Conservation (phyloP, 2,113 vertebrate species). For the Panurus biarmicus region DNA sequence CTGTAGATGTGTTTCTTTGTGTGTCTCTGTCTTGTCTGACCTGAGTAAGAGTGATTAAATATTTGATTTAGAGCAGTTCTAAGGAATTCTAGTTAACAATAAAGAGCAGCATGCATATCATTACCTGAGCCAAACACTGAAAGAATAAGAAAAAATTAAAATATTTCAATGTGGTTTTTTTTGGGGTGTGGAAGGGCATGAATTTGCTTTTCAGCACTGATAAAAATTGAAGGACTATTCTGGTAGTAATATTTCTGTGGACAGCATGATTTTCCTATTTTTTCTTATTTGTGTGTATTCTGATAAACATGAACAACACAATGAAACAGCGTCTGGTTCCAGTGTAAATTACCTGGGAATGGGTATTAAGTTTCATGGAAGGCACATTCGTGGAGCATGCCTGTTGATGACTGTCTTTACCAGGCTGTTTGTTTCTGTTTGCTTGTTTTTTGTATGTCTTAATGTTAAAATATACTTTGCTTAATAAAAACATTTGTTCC, state of each 20-base stretch:
- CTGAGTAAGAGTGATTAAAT: background rate
- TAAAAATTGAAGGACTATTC: background rate
- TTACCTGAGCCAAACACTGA: background rate
- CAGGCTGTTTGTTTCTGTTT: background rate
- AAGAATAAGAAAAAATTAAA: background rate
- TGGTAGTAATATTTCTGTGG: background rate
- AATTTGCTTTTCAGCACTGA: background rate
- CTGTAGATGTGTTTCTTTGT: constrained; percentile 16
- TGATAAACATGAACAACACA: background rate
- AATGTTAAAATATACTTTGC: background rate
- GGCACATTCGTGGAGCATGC: rapidly evolving
- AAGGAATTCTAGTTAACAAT: background rate
- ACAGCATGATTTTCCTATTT: background rate
- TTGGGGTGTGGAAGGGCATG: too few relatives aligned
- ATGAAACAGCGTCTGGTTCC: background rate
- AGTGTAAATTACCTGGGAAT: background rate
- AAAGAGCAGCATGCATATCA: background rate
- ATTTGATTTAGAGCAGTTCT: background rate
- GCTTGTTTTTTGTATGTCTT: background rate
- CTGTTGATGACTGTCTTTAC: background rate
- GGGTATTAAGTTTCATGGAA: background rate
- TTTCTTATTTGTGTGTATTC: background rate
- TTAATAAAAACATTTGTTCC: background rate
- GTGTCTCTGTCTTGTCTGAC: background rate
- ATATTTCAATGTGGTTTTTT: background rate